Evolutionary conservation across 92 coral and sea anemone species (phyloP).

Genomic region (Phenganax stokvisi): DNA sequence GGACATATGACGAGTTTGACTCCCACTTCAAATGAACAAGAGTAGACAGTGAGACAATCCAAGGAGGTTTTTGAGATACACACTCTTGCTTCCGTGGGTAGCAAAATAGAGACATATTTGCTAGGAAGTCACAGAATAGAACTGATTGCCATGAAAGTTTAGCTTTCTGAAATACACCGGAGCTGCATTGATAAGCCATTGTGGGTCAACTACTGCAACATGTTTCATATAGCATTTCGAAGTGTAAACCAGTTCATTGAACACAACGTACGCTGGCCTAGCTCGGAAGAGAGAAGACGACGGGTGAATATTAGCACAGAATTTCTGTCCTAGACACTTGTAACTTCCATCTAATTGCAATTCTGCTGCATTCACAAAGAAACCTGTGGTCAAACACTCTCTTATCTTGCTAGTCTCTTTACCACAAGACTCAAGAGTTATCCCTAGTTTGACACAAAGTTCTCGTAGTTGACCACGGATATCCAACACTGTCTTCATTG

Average conservation of each 20-base stretch:
- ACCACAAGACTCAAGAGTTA: constrained; percentile 71
- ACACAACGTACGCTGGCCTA: constrained; percentile 79
- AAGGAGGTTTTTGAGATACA: too few relatives aligned
- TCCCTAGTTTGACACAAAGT: constrained; percentile 60
- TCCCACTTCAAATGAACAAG: too few relatives aligned
- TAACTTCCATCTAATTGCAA: constrained; percentile 86
- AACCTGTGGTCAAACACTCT: constrained; percentile 70
- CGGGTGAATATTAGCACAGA: constrained; percentile 78
- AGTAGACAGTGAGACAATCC: too few relatives aligned
- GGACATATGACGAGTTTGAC: too few relatives aligned
- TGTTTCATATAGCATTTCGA: constrained; percentile 97
- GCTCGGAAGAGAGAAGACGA: constrained; percentile 75
- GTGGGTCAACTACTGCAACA: constrained; percentile 71
- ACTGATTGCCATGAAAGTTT: constrained; percentile 62
- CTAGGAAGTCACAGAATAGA: constrained; percentile 62
- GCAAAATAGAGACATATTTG: too few relatives aligned
- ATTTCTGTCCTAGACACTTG: constrained; percentile 68
- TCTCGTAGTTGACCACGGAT: constrained; percentile 84
- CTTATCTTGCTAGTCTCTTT: constrained; percentile 72
- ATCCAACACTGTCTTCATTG: constrained; percentile 77
- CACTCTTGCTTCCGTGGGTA: too few relatives aligned
- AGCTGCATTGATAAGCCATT: constrained; percentile 76
- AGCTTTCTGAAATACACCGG: constrained; percentile 75
- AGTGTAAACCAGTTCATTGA: constrained; percentile 82
- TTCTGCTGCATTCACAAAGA: constrained; percentile 93